Conservation (phyloP, 2,888 invertebrate species). For the Brachypterus glaber region DNA sequence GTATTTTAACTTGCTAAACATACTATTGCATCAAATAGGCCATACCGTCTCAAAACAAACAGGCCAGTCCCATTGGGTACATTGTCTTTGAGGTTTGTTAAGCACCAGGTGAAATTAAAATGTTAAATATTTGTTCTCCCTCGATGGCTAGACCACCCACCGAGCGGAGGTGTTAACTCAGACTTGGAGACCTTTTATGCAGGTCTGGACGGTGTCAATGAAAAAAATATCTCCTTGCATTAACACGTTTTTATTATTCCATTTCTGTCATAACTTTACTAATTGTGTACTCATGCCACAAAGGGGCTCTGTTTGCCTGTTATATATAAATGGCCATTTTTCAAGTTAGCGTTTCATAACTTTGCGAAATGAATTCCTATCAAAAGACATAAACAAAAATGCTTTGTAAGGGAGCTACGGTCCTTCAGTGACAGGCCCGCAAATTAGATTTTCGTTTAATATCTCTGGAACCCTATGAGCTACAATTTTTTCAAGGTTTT, state of each 20-base stretch:
- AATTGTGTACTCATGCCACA: too few relatives aligned
- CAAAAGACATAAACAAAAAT: too few relatives aligned
- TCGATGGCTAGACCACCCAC: conserved; percentile 25
- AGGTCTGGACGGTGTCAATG: conserved; percentile 28
- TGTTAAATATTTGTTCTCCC: conserved; percentile 31
- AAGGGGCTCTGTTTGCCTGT: too few relatives aligned
- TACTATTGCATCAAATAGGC: conserved; percentile 14
- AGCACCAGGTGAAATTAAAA: conserved; percentile 34
- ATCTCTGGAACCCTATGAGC: too few relatives aligned
- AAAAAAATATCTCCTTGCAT: conserved; percentile 36
- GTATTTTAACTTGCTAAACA: too few relatives aligned
- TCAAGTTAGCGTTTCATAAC: too few relatives aligned
- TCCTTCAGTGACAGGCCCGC: too few relatives aligned
- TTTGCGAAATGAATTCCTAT: too few relatives aligned
- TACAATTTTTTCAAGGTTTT: too few relatives aligned
- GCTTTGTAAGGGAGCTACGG: too few relatives aligned
- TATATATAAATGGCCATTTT: too few relatives aligned
- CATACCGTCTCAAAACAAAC: conserved; percentile 19
- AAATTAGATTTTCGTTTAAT: too few relatives aligned
- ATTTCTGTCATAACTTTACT: conserved; percentile 17
- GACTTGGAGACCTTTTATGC: conserved; percentile 20
- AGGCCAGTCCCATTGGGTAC: conserved; percentile 26
- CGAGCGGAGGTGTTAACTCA: conserved; percentile 23
- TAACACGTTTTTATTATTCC: conserved; percentile 37
- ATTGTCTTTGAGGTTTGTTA: conserved; percentile 32